Conservation (phyloP, 2,113 vertebrate species). For the Phylloscopus whistleri region DNA sequence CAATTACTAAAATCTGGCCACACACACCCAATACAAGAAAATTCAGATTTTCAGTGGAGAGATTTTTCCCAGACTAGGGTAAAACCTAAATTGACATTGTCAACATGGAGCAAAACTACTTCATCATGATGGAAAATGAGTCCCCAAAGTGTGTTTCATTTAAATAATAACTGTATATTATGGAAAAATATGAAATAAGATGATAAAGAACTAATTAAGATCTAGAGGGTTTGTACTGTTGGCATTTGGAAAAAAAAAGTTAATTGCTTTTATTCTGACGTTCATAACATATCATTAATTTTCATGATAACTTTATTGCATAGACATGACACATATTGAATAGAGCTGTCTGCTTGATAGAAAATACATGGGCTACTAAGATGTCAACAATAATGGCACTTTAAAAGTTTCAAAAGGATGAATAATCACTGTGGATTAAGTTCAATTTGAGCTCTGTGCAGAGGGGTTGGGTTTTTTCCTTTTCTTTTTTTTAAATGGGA, state of each 20-base stretch:
- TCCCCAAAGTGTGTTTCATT: not conserved
- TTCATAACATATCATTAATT: conserved; percentile 7
- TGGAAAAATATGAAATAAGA: not conserved
- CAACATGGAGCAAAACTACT: not conserved
- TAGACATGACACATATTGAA: not conserved
- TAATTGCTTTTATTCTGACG: conserved; percentile 35
- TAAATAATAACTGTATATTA: not conserved
- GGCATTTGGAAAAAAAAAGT: conserved; percentile 5
- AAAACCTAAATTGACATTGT: not conserved
- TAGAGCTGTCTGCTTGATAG: not conserved
- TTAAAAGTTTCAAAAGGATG: not conserved
- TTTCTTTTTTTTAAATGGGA: not conserved
- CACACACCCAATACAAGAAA: not conserved
- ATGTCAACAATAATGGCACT: not conserved
- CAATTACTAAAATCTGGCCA: not conserved
- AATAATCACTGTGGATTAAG: not conserved
- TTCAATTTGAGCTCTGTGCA: not conserved
- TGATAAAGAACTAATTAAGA: conserved; percentile 28
- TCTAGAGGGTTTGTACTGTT: not conserved
- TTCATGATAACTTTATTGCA: not conserved
- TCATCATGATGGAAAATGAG: not conserved
- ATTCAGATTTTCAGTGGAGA: not conserved
- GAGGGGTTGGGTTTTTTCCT: rapidly evolving
- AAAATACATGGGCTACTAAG: conserved; percentile 3
- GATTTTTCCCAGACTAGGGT: not conserved